These are phyloP conservation scores for Sebastes matsubarae DNA, from an alignment of 2,797 vertebrate species.

Conservation along the genomic window DNA sequence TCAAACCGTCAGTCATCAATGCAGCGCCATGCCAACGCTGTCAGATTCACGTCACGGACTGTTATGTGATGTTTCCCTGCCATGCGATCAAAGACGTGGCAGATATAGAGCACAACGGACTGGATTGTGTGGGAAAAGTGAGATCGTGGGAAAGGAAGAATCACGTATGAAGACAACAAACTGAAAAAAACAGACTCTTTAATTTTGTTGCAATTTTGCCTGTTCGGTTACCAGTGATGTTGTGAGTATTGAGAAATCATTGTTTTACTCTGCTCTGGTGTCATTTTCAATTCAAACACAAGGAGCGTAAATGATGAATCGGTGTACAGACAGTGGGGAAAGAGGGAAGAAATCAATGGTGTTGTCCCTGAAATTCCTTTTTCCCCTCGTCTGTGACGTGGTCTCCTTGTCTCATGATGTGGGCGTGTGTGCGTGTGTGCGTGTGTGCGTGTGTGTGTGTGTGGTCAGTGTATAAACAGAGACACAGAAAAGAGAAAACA, in stretches of 20 bases:
- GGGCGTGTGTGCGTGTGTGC: background rate
- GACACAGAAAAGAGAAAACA: constrained; percentile 1
- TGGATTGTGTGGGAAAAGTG: background rate
- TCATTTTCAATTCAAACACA: constrained; percentile 26
- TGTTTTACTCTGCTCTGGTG: constrained; percentile 29
- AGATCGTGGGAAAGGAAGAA: background rate
- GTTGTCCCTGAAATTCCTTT: background rate
- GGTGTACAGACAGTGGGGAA: background rate
- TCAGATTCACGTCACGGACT: background rate
- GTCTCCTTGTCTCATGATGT: constrained; percentile 34
- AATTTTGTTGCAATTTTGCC: constrained; percentile 42
- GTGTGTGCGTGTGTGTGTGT: background rate
- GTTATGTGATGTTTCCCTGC: constrained; percentile 26
- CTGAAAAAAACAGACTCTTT: constrained; percentile 18
- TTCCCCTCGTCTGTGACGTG: background rate
- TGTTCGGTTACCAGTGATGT: constrained; percentile 43
- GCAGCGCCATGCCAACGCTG: constrained; percentile 13
- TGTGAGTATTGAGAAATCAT: constrained; percentile 44
- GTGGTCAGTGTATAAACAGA: background rate
- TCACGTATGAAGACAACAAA: constrained; percentile 34
- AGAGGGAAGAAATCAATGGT: background rate
- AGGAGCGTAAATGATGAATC: constrained; percentile 13
- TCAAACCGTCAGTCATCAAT: constrained; percentile 26
- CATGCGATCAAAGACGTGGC: constrained; percentile 15
- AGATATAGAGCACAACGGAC: constrained; percentile 35